These are phyloP conservation scores for Calliphora vomitoria DNA, from an alignment of 2,888 invertebrate genomes.

Conservation along the genomic window DNA sequence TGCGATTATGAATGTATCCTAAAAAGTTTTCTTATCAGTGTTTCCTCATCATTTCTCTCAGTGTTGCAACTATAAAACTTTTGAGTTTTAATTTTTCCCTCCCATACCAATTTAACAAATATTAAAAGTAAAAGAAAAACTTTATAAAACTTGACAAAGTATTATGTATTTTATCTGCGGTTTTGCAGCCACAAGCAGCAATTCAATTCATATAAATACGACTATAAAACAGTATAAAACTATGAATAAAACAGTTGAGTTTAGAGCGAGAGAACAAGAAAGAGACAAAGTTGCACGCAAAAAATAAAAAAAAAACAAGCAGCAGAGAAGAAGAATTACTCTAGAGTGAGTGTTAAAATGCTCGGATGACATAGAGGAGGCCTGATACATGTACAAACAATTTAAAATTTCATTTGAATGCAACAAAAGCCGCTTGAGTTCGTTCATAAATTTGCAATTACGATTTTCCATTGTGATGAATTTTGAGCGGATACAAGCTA, in stretches of 20 bases:
- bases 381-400: slow-evolving; percentile 60
- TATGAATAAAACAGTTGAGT: slow-evolving; percentile 48
- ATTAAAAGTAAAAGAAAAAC: slow-evolving; percentile 57
- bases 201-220: slow-evolving; percentile 61
- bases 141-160: slow-evolving; percentile 69
- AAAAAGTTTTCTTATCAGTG: too few relatives aligned
- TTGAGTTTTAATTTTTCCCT: slow-evolving; percentile 61
- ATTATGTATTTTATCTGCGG: slow-evolving; percentile 72
- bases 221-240: slow-evolving; percentile 50
- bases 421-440: slow-evolving; percentile 69
- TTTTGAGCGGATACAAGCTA: slow-evolving; percentile 71
- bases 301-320: not conserved
- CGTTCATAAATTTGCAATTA: slow-evolving; percentile 73
- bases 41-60: slow-evolving; percentile 3
- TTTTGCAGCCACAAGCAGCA: slow-evolving; percentile 70
- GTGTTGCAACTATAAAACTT: slow-evolving; percentile 48
- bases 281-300: not conserved
- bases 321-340: slow-evolving; percentile 27
- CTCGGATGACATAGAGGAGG: slow-evolving; percentile 2
- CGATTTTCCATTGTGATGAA: slow-evolving; percentile 73
- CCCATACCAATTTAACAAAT: slow-evolving; percentile 53
- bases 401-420: slow-evolving; percentile 62
- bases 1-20: too few relatives aligned
- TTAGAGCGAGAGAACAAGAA: not conserved
- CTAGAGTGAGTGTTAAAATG: slow-evolving; percentile 57